Base-by-base conservation (phyloP, 2,888 invertebrate species). In the Deilephila elpenor region DNA sequence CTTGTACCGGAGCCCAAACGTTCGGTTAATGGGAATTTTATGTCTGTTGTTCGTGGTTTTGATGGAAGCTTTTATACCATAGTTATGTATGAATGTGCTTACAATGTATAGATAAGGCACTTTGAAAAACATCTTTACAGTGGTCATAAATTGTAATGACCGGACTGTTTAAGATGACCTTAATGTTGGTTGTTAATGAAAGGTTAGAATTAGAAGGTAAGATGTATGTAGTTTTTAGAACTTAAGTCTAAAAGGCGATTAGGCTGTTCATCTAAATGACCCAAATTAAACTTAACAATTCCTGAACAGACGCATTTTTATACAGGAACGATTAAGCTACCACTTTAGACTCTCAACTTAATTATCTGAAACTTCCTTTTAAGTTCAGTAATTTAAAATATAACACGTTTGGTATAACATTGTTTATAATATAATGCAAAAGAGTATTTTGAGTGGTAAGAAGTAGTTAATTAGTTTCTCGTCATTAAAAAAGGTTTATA, bases 1-100 rank as follows among this genome's bases (percentile, higher is more conserved):
- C 59, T 20, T 74, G 62, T 74, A 71, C 73, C 70, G 72, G 34
- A 20, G 74, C 67, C 59, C 72, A 67, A 72, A 73, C 72, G 59
- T 34, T 67, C 72, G 53, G 72, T 73, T 76, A 74, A 76, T 76
- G 70, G 70, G 74, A 73, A 71, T 74, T 74, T 76, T 73, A 76
- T 74, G 71, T 74, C 73, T 74, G 74, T 73, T 74, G 75, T 75
- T 62, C 60, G 56, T 44, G 72, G 70, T 56, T 73, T 73, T 71
- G 71, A 73, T 71, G 72, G 67, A 59, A 59, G 72, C 25, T 34
- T 73, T 72, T 72, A 72, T 72, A 64, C 34, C 53, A 62, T 25
- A 32, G 51, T n/a, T 56, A 56, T n/a, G 56, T 56, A 56, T 56
- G 51, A 51, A 51, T 51, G 56, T 6, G n/a, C 56, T 5, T 56